Base-by-base conservation (phyloP, 2,888 invertebrate genomes). In the Buathra laborator region DNA sequence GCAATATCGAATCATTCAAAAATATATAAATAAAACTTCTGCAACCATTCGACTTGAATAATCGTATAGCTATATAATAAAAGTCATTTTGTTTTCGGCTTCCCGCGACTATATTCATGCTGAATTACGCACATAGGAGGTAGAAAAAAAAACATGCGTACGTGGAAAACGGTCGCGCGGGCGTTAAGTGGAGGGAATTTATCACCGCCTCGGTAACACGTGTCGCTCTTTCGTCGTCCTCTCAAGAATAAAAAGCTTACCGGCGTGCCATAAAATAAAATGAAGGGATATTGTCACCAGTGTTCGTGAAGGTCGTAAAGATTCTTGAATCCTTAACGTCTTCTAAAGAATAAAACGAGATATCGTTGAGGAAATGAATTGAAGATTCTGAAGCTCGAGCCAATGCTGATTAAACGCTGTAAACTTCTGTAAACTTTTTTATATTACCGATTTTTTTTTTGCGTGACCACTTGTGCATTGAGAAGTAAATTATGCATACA, bases 1-100 rank as follows among this genome's bases (percentile, higher is more conserved):
- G 51, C 70, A 78, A 70, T 62, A 78, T 70, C 62, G 78, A 78
- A 78, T 68, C 70, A 62, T 64, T 71, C 70, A 16, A 53, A 70
- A 56, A 48, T 72, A 14, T 48, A 59, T 4, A 16, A 51, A 48
- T 9, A 51, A 75, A 9, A 19, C 48, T 37, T 24, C 43, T 43
- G 29, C n/a, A 9, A 9, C 19, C 29, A n/a, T 53, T 51, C 3
- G 12, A n/a, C 16, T 80, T 80, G 53, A 80, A 80, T 79, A 79
- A 71, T 72, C 51, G 64, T 37, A 53, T 46, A 19, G 44, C 48
- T 43, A n/a, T n/a, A n/a, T n/a, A 44, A 71, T 43, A 29, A 66
- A 72, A 71, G n/a, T 62, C 46, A 10, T 62, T 70, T 70, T 37
- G 62, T 48, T 62, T 71, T 51, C 19, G 64, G 43, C 71, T 64